Evolutionary conservation across 2,797 vertebrate genomes (phyloP).

Genomic region (Percopsis omiscomaycus): DNA sequence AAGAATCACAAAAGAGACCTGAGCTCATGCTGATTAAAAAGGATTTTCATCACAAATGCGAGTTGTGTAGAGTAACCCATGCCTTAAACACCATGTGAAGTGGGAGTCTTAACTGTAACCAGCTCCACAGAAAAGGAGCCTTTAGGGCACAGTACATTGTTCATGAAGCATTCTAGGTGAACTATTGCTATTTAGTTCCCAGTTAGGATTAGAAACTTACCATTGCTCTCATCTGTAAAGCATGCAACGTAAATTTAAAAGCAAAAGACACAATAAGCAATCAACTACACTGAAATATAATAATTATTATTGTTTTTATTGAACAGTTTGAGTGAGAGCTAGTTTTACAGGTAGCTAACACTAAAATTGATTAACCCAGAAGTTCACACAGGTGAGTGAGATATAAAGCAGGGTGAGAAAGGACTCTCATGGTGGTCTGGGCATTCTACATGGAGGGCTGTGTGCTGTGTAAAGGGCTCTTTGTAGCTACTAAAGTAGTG

Average conservation of each 20-base stretch:
- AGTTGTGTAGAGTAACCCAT: too few relatives aligned
- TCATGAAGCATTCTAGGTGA: background rate
- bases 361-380: too few relatives aligned
- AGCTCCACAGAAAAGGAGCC: too few relatives aligned
- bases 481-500: conserved; percentile 16
- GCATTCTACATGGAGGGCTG: conserved; percentile 1
- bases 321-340: background rate
- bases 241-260: conserved; percentile 21
- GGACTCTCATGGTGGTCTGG: background rate
- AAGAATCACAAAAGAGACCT: too few relatives aligned
- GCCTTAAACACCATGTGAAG: too few relatives aligned
- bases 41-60: too few relatives aligned
- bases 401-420: background rate
- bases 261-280: conserved; percentile 15
- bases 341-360: background rate
- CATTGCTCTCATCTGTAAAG: conserved; percentile 64
- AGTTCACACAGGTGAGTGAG: background rate
- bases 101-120: too few relatives aligned
- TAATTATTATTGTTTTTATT: background rate
- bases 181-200: background rate
- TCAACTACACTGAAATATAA: conserved; percentile 5
- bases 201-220: conserved; percentile 55
- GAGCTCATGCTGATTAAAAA: too few relatives aligned
- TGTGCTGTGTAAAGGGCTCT: background rate
- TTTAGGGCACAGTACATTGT: too few relatives aligned